These are phyloP conservation scores for Formicarius rufipectus DNA, from an alignment of 2,113 vertebrate genomes.

Conservation along the genomic window DNA sequence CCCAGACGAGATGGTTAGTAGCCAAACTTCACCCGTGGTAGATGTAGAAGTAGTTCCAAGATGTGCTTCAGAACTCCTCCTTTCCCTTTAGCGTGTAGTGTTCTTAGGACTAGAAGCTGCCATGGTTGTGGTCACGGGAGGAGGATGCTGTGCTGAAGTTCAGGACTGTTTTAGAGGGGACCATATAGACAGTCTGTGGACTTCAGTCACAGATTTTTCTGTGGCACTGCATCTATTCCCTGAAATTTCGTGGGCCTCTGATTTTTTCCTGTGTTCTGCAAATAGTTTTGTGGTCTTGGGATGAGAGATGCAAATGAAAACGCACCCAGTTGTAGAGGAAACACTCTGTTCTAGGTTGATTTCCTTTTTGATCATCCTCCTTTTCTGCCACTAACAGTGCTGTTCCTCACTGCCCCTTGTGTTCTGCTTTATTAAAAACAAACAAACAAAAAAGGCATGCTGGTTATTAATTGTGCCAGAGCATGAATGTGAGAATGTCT, in stretches of 20 bases:
- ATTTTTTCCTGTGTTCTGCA: not conserved
- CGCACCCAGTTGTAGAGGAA: not conserved
- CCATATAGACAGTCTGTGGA: too few species aligned
- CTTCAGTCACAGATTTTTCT: not conserved
- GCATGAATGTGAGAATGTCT: not conserved
- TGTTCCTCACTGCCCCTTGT: not conserved
- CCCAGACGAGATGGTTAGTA: slow-evolving; percentile 92
- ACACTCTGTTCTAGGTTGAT: not conserved
- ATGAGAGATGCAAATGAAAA: not conserved
- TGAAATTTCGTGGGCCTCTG: not conserved
- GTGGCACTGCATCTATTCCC: not conserved
- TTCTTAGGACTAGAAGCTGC: not conserved
- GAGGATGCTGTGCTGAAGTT: not conserved
- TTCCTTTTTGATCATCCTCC: not conserved
- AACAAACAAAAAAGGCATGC: too few species aligned
- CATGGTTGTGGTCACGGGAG: not conserved
- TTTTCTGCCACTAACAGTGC: not conserved
- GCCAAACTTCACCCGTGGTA: slow-evolving; percentile 50
- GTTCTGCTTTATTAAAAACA: not conserved
- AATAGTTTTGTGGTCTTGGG: not conserved
- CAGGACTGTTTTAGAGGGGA: not conserved
- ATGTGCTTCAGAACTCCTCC: not conserved
- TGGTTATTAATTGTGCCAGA: not conserved
- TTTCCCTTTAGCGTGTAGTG: not conserved
- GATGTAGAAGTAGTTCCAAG: slow-evolving; percentile 50